These are phyloP conservation scores for Meganola albula DNA, from an alignment of 2,888 invertebrate genomes.

Conservation along the genomic window DNA sequence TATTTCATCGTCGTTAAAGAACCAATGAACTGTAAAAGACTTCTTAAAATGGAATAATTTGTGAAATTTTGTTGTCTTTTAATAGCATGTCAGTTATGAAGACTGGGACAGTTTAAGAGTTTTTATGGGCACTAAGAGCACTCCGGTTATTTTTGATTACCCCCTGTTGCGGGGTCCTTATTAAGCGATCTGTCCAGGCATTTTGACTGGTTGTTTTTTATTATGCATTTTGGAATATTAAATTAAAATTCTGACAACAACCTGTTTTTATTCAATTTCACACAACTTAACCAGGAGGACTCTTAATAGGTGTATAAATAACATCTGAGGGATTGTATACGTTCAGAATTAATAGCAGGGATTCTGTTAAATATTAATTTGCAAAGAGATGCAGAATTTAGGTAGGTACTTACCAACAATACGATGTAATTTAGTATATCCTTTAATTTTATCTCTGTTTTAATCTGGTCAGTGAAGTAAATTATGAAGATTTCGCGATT, in stretches of 20 bases:
- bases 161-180: constrained; percentile 42
- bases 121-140: constrained; percentile 51
- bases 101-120: constrained; percentile 44
- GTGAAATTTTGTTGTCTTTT: constrained; percentile 47
- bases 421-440: too few species aligned
- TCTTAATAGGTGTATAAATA: constrained; percentile 15
- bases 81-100: constrained; percentile 44
- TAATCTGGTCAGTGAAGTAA: constrained; percentile 18
- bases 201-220: constrained; percentile 34
- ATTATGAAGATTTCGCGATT: constrained; percentile 33
- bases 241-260: constrained; percentile 35
- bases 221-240: constrained; percentile 35
- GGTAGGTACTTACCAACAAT: too few species aligned
- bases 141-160: constrained; percentile 48
- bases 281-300: constrained; percentile 11
- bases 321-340: constrained; percentile 3
- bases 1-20: constrained; percentile 28
- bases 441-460: constrained; percentile 12
- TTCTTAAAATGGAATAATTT: constrained; percentile 37
- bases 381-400: too few species aligned
- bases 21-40: constrained; percentile 32
- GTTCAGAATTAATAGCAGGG: constrained; percentile 10
- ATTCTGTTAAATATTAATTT: constrained; percentile 5
- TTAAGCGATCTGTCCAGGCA: constrained; percentile 44
- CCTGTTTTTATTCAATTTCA: constrained; percentile 30